Percentiles rank a stretch among this genome's conserved stretches.
phyloP scores from a whole-genome alignment of 2,888 invertebrate species.

The Linyphia triangularis region DNA sequence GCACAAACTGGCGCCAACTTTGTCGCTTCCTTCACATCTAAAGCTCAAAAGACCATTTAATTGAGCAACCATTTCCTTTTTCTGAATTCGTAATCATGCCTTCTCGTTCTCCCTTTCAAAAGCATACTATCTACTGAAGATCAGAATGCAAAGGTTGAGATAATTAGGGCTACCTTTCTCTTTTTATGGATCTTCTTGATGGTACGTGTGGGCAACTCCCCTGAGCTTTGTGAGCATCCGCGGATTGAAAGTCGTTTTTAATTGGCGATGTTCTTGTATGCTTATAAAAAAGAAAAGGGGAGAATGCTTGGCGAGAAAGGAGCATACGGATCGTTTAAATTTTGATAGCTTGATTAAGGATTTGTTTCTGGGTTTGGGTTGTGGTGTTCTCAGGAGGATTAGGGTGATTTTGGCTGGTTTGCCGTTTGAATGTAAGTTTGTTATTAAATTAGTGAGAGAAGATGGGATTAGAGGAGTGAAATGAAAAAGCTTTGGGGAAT shows the following conservation, averaged over 20 bases:
- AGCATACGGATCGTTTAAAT: too few relatives aligned
- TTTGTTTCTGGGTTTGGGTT: not conserved
- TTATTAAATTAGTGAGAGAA: not conserved
- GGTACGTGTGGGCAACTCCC: not conserved
- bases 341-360: not conserved
- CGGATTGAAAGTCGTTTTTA: not conserved
- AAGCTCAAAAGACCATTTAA: constrained; percentile 41
- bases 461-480: not conserved
- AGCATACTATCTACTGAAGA: constrained; percentile 17
- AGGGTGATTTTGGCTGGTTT: not conserved
- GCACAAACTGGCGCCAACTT: constrained; percentile 4
- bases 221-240: not conserved
- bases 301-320: too few relatives aligned
- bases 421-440: not conserved
- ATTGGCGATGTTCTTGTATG: not conserved
- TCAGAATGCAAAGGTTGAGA: constrained; percentile 47
- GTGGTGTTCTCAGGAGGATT: not conserved
- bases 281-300: too few relatives aligned
- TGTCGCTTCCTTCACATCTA: not conserved
- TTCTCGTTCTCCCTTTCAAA: constrained; percentile 8
- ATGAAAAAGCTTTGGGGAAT: not conserved
- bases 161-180: constrained; percentile 16
- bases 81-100: constrained; percentile 19
- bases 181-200: not conserved
- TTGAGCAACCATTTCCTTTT: constrained; percentile 65